Percentiles rank a stretch among this genome's conserved stretches.
Conservation (phyloP, 2,113 vertebrate species). For the Colaptes auratus region DNA sequence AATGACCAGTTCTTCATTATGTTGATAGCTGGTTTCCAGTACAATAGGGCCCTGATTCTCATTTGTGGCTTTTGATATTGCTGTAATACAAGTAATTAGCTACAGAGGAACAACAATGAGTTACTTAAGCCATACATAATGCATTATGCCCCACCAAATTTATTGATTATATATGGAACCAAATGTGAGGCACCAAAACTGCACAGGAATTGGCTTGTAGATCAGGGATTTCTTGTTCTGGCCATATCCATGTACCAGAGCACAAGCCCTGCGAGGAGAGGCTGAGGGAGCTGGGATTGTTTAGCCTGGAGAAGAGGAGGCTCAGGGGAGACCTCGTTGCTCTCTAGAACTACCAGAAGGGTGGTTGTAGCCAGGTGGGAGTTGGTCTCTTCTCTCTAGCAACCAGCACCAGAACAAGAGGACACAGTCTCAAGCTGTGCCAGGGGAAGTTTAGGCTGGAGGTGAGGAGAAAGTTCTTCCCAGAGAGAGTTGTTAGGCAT, state of each 20-base stretch:
- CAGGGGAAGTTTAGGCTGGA: too few species aligned
- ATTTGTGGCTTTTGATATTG: conserved; percentile 40
- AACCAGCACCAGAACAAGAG: too few species aligned
- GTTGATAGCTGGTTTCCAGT: conserved; percentile 20
- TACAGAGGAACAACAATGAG: conserved; percentile 1
- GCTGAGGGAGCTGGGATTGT: too few species aligned
- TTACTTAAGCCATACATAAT: not conserved
- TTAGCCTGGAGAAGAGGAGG: too few species aligned
- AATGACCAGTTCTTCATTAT: conserved; percentile 19
- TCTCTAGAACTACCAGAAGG: too few species aligned
- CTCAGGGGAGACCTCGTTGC: too few species aligned
- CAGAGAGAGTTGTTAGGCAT: too few species aligned
- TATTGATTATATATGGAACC: not conserved
- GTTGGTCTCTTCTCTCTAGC: too few species aligned
- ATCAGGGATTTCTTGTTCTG: not conserved
- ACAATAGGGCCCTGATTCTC: conserved; percentile 13
- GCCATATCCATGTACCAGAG: not conserved
- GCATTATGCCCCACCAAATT: not conserved
- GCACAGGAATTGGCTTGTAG: not conserved
- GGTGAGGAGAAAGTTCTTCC: too few species aligned
- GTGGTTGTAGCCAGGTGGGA: too few species aligned
- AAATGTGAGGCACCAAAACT: not conserved
- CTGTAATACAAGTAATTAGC: conserved; percentile 26
- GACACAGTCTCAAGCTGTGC: too few species aligned
- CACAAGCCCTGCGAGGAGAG: too few species aligned